Conservation (phyloP, 2,113 vertebrate species). For the Catharus bicknelli region DNA sequence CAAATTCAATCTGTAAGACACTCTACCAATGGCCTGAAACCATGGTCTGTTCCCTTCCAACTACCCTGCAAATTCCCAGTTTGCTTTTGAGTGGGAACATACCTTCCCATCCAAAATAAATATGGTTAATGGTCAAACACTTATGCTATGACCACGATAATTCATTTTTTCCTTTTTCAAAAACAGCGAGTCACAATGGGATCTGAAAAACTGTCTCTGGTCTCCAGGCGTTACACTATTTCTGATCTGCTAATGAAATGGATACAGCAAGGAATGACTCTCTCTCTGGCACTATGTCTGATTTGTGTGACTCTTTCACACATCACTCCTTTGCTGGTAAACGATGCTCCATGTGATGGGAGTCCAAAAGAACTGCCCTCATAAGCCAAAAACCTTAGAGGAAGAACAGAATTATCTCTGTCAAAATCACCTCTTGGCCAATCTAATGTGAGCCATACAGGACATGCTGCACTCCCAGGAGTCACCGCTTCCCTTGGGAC, state of each 20-base stretch:
- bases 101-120: not conserved
- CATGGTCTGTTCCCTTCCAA: not conserved
- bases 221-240: constrained; percentile 28
- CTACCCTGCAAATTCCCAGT: not conserved
- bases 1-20: not conserved
- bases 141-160: not conserved
- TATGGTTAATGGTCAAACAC: not conserved
- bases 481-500: rapidly evolving
- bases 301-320: constrained; percentile 38
- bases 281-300: not conserved
- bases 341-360: not conserved
- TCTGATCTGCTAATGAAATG: constrained; percentile 21
- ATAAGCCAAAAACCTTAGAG: not conserved
- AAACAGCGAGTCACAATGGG: not conserved
- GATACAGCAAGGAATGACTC: constrained; percentile 31
- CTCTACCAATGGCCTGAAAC: not conserved
- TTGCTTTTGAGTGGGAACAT: not conserved
- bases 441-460: rapidly evolving
- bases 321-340: not conserved
- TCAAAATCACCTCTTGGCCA: not conserved
- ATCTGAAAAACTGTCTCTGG: constrained; percentile 33
- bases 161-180: not conserved
- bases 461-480: rapidly evolving
- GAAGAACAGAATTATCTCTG: not conserved
- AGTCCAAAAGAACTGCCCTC: not conserved